Conservation (phyloP, 2,888 invertebrate species). For the Diachrysia chrysitis region DNA sequence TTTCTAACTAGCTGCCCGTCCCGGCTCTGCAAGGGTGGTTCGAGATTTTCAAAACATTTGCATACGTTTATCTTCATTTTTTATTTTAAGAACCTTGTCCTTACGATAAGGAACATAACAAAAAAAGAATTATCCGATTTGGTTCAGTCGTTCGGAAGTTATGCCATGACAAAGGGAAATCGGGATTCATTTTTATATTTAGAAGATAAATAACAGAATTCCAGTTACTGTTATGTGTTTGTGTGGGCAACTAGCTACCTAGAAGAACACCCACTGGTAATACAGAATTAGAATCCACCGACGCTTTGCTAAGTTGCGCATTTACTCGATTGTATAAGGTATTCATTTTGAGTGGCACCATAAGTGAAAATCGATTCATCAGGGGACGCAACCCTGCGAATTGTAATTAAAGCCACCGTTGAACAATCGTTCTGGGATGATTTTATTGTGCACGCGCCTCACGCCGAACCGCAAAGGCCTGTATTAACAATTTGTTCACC, state of each 20-base stretch:
- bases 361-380: slow-evolving; percentile 73
- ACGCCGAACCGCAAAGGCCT: slow-evolving; percentile 12
- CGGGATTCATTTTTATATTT: too few relatives aligned
- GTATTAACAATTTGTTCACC: slow-evolving; percentile 12
- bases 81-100: too few relatives aligned
- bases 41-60: too few relatives aligned
- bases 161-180: too few relatives aligned
- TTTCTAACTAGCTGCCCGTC: too few relatives aligned
- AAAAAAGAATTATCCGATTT: too few relatives aligned
- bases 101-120: too few relatives aligned
- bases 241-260: not conserved
- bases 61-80: too few relatives aligned
- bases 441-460: slow-evolving; percentile 26
- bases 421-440: slow-evolving; percentile 43
- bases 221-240: not conserved
- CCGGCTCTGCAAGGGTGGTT: too few relatives aligned
- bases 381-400: slow-evolving; percentile 42
- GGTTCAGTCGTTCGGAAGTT: too few relatives aligned
- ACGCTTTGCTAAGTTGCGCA: slow-evolving; percentile 32
- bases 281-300: slow-evolving; percentile 14
- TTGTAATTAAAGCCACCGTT: slow-evolving; percentile 58
- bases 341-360: slow-evolving; percentile 59
- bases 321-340: slow-evolving; percentile 41
- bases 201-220: not conserved
- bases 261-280: not conserved